Evolutionary conservation across 2,888 invertebrate genomes (phyloP).

Genomic region (Stenotaenia linearis): DNA sequence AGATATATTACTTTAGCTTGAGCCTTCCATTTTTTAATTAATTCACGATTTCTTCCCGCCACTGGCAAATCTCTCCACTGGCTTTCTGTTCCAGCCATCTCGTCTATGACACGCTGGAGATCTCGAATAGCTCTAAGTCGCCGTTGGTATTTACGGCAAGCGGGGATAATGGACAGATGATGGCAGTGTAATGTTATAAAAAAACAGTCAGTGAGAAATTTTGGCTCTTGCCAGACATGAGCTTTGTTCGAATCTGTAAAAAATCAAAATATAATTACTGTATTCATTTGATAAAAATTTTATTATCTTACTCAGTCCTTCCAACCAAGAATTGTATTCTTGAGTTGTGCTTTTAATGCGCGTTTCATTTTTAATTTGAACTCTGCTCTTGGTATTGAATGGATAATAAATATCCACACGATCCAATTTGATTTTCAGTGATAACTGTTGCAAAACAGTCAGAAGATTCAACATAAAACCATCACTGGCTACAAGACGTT

Average conservation of each 20-base stretch:
- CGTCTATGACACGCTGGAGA: constrained; percentile 75
- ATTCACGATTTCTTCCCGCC: constrained; percentile 70
- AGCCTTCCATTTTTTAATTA: constrained; percentile 78
- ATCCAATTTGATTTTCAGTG: constrained; percentile 79
- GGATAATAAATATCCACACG: constrained; percentile 85
- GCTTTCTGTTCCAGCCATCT: constrained; percentile 70
- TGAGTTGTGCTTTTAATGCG: constrained; percentile 74
- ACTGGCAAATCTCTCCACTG: constrained; percentile 74
- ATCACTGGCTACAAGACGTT: constrained; percentile 79
- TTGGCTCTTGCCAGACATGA: constrained; percentile 68
- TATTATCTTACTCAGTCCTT: constrained; percentile 54
- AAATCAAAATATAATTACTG: not conserved
- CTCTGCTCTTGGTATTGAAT: constrained; percentile 61
- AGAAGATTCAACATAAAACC: constrained; percentile 93
- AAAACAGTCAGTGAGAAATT: constrained; percentile 96
- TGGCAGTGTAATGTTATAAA: constrained; percentile 91
- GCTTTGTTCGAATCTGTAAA: constrained; percentile 26
- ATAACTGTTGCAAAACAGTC: constrained; percentile 81
- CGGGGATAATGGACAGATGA: constrained; percentile 83
- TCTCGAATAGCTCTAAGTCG: constrained; percentile 72
- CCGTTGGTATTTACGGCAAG: constrained; percentile 75
- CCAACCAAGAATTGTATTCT: constrained; percentile 71
- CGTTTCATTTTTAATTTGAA: constrained; percentile 55
- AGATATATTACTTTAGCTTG: constrained; percentile 60
- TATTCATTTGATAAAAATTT: too few relatives aligned